Base-by-base conservation (phyloP, 2,888 invertebrate genomes). In the Amphipyra tragopoginis region DNA sequence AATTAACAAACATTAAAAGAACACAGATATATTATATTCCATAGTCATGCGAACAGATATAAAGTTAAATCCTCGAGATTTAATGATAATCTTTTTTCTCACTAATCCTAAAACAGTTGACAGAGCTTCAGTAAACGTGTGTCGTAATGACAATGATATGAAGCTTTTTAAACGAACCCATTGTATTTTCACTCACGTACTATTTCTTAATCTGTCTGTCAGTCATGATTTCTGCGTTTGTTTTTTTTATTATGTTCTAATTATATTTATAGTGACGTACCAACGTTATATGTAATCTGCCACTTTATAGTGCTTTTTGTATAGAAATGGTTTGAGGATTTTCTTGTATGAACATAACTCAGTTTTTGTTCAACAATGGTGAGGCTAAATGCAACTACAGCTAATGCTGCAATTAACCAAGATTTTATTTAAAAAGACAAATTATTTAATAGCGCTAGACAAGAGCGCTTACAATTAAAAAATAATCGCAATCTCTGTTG, bases 121-220 rank as follows among this genome's bases (percentile, higher is more conserved):
- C 58, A 52, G 53, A 84, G 78, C 82, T 86, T 84, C 80, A 72
- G 79, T 73, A 81, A 83, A 81, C 75, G 65, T 75, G 67, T 84
- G 85, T 86, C 85, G 83, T 76, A 82, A 79, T 64, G 65, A 71
- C 79, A 77, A 72, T 79, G 79, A 85, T 83, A 82, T 71, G 69
- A 83, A 81, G 82, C 84, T 84, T 83, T 21, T 80, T 78, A 85
- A 86, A 88, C 76, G 80, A 83, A 79, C 77, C 72, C 80, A 87
- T 89, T 89, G 85, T 88, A 84, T 88, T 89, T 89, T 89, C 87
- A 87, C 87, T 88, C 87, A 86, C 89, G 89, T 85, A 79, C 59
- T 82, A 79, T 90, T 87, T 80, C 88, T 70, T 79, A 86, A 87
- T 78, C 52, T 64, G 66, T 81, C 71, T 76, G 77, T 82, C 82